Percentiles rank a stretch among this genome's conserved stretches.
Evolutionary conservation across 2,113 vertebrate species (phyloP).

Genomic region (Baryphthengus martii): DNA sequence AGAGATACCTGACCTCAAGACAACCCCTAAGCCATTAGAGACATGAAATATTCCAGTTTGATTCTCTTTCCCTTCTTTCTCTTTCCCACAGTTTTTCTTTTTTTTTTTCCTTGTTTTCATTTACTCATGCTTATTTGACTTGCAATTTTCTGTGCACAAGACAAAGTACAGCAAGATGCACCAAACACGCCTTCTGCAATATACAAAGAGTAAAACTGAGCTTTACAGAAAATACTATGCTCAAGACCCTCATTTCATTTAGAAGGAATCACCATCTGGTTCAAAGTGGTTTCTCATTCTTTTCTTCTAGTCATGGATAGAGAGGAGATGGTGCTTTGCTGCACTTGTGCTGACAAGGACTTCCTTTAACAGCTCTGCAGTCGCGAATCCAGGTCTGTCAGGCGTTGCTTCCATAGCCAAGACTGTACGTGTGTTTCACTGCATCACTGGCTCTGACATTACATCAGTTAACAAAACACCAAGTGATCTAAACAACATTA

Average conservation of each 20-base stretch:
- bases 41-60: background rate
- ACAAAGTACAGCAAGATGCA: constrained; percentile 16
- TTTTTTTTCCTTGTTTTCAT: background rate
- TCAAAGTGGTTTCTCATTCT: constrained; percentile 54
- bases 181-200: constrained; percentile 34
- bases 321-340: constrained; percentile 54
- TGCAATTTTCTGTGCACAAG: constrained; percentile 1
- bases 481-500: constrained; percentile 36
- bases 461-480: constrained; percentile 35
- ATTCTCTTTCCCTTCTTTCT: background rate
- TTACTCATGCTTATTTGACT: constrained; percentile 32
- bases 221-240: background rate
- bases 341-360: constrained; percentile 60
- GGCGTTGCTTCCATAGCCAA: constrained; percentile 16
- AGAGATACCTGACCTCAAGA: background rate
- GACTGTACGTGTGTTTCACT: constrained; percentile 9
- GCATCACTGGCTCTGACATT: constrained; percentile 19
- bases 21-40: background rate
- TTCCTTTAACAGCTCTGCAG: constrained; percentile 49
- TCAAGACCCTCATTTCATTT: constrained; percentile 1
- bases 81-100: background rate
- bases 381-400: constrained; percentile 10
- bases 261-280: constrained; percentile 63
- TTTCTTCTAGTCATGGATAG: constrained; percentile 20
- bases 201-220: constrained; percentile 32